Percentiles rank a stretch among this genome's conserved stretches.
These are phyloP conservation scores for Danionella cerebrum DNA, from an alignment of 2,113 vertebrate species.

Conservation along the genomic window DNA sequence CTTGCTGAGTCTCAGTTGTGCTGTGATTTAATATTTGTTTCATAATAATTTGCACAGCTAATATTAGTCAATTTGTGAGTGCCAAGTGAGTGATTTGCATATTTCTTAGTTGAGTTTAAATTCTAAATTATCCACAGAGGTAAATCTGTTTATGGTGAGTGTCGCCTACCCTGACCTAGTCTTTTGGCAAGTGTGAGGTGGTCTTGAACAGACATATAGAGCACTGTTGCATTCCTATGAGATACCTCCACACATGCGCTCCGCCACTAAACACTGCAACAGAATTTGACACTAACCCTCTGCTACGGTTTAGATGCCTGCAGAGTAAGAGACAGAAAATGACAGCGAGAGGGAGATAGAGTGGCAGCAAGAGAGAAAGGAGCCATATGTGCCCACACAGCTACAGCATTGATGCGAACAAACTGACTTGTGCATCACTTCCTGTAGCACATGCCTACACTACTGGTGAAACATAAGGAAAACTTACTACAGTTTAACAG, in stretches of 20 bases:
- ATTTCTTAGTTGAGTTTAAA: too few relatives aligned
- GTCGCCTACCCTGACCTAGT: too few relatives aligned
- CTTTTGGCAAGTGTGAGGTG: too few relatives aligned
- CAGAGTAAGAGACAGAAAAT: not conserved
- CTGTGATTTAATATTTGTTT: too few relatives aligned
- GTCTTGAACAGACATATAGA: too few relatives aligned
- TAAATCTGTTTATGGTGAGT: too few relatives aligned
- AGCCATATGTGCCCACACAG: slow-evolving; percentile 39
- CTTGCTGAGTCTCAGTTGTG: too few relatives aligned
- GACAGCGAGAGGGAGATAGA: not conserved
- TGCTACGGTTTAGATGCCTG: slow-evolving; percentile 40
- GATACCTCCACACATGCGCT: slow-evolving; percentile 19
- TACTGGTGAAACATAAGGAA: slow-evolving; percentile 23
- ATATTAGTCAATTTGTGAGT: too few relatives aligned
- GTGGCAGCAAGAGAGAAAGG: not conserved
- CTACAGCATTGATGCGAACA: slow-evolving; percentile 17
- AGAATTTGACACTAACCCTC: slow-evolving; percentile 41
- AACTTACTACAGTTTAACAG: slow-evolving; percentile 33
- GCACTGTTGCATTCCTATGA: slow-evolving; percentile 28
- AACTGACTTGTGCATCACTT: slow-evolving; percentile 7
- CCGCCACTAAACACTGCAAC: slow-evolving; percentile 19
- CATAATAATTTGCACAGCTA: too few relatives aligned
- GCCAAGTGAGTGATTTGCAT: too few relatives aligned
- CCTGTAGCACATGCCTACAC: slow-evolving; percentile 8
- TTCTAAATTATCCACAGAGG: too few relatives aligned